Percentiles rank a stretch among this genome's conserved stretches.
phyloP scores from a whole-genome alignment of 2,888 invertebrate genomes.

The Venusia cambrica region DNA sequence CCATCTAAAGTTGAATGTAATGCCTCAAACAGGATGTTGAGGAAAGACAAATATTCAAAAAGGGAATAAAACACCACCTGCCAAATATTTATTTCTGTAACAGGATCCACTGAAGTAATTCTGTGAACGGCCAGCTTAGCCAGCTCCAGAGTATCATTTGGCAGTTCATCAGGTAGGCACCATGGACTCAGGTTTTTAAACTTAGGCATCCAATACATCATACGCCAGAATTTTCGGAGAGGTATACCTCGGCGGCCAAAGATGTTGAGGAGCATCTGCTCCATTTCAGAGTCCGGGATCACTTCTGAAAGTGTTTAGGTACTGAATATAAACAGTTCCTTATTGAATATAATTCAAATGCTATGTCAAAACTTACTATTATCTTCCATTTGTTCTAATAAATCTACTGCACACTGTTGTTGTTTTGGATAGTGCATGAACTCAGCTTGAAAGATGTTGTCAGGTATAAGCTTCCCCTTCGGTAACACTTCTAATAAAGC shows the following conservation, averaged over 20 bases:
- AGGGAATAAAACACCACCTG: constrained; percentile 78
- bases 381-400: constrained; percentile 97
- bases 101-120: constrained; percentile 91
- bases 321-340: too few relatives aligned
- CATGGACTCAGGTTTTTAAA: constrained; percentile 95
- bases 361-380: constrained; percentile 80
- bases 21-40: too few relatives aligned
- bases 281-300: constrained; percentile 94
- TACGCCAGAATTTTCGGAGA: constrained; percentile 87
- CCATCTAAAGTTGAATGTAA: too few relatives aligned
- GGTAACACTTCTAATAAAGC: constrained; percentile 92
- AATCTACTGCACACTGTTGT: constrained; percentile 94
- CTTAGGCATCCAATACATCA: constrained; percentile 97
- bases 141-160: constrained; percentile 87
- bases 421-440: constrained; percentile 97
- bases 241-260: constrained; percentile 91
- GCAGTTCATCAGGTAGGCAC: constrained; percentile 89
- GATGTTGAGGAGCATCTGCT: constrained; percentile 88
- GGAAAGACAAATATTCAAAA: too few relatives aligned
- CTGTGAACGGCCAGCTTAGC: constrained; percentile 91
- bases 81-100: constrained; percentile 83
- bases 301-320: constrained; percentile 81
- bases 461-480: constrained; percentile 92
- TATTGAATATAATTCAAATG: too few relatives aligned
- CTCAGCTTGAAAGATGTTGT: constrained; percentile 91